Evolutionary conservation across 2,797 vertebrate genomes (phyloP).

Genomic region (Numenius phaeopus): DNA sequence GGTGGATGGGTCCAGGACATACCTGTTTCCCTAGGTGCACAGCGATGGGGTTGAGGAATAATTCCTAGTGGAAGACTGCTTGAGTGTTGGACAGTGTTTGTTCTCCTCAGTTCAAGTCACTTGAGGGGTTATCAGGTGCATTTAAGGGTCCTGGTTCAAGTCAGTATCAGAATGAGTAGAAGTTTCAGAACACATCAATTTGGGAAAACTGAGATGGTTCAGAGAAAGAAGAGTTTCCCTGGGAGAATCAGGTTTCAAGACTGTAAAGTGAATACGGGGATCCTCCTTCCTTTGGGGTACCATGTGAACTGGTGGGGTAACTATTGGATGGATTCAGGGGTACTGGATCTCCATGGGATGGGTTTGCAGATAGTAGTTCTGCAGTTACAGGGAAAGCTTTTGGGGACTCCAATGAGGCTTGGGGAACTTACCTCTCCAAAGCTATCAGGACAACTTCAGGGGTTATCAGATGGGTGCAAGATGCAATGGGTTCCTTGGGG

Average conservation of each 20-base stretch:
- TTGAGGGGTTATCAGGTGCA: not conserved
- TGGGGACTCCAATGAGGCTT: not conserved
- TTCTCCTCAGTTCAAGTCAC: not conserved
- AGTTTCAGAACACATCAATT: not conserved
- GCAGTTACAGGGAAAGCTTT: not conserved
- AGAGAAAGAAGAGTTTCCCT: not conserved
- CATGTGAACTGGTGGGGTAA: not conserved
- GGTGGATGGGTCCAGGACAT: not conserved
- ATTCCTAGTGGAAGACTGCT: not conserved
- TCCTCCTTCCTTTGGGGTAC: not conserved
- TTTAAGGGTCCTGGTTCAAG: not conserved
- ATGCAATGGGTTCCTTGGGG: not conserved
- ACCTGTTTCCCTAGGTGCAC: not conserved
- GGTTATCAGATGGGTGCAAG: not conserved
- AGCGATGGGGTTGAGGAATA: not conserved
- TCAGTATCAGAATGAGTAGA: not conserved
- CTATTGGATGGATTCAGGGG: not conserved
- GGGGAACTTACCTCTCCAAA: not conserved
- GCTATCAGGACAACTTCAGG: not conserved
- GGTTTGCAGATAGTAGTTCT: not conserved
- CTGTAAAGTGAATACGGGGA: not conserved
- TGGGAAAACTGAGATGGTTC: not conserved
- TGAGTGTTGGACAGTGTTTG: not conserved
- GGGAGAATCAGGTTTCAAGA: not conserved
- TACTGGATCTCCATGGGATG: too few species aligned